Evolutionary conservation across 2,888 invertebrate genomes (phyloP).

Genomic region (Cantharis flavilabris): DNA sequence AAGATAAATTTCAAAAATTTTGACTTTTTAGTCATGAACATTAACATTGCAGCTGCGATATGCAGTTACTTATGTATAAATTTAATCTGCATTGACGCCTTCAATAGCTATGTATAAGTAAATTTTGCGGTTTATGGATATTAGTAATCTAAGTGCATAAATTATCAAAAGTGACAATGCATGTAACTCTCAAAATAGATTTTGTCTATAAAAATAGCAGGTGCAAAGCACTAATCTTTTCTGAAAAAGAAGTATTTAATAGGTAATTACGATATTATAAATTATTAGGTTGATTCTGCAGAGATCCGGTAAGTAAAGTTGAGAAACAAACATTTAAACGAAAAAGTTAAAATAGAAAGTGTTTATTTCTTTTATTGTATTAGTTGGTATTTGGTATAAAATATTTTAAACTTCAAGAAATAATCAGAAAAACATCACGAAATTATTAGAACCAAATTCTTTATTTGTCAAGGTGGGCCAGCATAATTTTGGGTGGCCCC

Average conservation of each 20-base stretch:
- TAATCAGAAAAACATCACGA: too few species aligned
- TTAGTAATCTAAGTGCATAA: not conserved
- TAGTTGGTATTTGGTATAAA: too few species aligned
- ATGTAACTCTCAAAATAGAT: not conserved
- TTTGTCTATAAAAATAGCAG: not conserved
- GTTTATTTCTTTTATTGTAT: too few species aligned
- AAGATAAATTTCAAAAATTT: not conserved
- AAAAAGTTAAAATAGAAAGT: too few species aligned
- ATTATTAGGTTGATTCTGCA: not conserved
- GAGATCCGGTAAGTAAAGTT: too few species aligned
- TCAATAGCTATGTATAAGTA: not conserved
- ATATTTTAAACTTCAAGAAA: too few species aligned
- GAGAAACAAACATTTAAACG: too few species aligned
- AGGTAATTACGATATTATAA: not conserved
- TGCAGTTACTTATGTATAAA: not conserved
- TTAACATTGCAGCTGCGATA: not conserved
- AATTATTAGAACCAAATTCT: too few species aligned
- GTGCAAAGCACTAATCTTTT: not conserved
- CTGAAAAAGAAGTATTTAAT: not conserved
- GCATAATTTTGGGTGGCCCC: too few species aligned
- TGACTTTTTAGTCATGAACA: not conserved
- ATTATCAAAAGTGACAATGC: not conserved
- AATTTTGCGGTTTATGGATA: not conserved
- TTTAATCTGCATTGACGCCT: not conserved
- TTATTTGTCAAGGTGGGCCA: too few species aligned